phyloP scores from a whole-genome alignment of 2,113 vertebrate species.

The Pterocles gutturalis region DNA sequence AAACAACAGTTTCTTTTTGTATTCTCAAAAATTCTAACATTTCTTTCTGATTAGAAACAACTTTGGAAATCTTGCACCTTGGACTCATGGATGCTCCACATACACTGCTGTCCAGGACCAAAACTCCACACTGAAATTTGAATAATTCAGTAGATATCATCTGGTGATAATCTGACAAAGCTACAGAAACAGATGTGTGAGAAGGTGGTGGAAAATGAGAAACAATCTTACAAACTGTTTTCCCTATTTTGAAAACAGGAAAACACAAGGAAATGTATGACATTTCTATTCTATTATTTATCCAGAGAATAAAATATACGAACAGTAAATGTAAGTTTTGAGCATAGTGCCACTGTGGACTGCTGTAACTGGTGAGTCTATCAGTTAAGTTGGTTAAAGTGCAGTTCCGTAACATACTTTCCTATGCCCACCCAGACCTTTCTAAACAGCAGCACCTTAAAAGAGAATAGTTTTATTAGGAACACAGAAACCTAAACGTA shows the following conservation, averaged over 20 bases:
- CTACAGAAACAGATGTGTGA: not conserved
- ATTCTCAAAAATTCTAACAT: not conserved
- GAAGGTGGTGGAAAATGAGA: not conserved
- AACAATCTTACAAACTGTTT: not conserved
- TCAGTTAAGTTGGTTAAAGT: not conserved
- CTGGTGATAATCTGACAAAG: not conserved
- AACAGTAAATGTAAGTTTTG: not conserved
- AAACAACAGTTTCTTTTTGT: not conserved
- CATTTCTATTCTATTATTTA: not conserved
- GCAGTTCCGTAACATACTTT: not conserved
- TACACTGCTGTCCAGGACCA: not conserved
- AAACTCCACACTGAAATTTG: not conserved
- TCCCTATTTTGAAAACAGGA: not conserved
- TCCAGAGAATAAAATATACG: not conserved
- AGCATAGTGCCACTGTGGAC: not conserved
- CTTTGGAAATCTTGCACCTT: not conserved
- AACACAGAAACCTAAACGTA: not conserved
- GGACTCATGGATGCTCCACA: not conserved
- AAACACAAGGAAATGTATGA: not conserved
- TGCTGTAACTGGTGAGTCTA: not conserved
- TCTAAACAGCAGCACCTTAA: not conserved
- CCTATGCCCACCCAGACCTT: not conserved
- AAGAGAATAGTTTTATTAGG: not conserved
- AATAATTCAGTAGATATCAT: not conserved
- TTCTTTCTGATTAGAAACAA: not conserved